Conservation (phyloP, 2,113 vertebrate species). For the Platycercus adscitus region DNA sequence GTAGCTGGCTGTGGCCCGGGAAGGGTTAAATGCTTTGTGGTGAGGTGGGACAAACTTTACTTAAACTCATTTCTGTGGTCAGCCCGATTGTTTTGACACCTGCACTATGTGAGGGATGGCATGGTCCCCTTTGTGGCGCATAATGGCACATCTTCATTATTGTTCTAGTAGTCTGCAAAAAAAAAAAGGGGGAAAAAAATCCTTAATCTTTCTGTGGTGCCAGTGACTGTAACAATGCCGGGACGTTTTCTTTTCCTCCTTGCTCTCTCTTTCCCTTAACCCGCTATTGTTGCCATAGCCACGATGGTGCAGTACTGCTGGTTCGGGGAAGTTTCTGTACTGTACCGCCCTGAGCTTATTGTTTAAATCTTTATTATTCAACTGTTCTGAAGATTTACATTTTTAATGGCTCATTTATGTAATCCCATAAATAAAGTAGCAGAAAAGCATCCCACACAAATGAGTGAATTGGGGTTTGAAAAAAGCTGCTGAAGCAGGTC, state of each 20-base stretch:
- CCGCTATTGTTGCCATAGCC: constrained; percentile 80
- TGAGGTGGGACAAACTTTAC: constrained; percentile 72
- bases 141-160: constrained; percentile 83
- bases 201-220: constrained; percentile 78
- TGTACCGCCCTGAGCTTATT: constrained; percentile 81
- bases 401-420: constrained; percentile 92
- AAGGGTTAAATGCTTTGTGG: constrained; percentile 76
- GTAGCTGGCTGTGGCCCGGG: constrained; percentile 12
- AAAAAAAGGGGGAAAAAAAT: constrained; percentile 49
- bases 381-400: constrained; percentile 89
- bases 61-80: constrained; percentile 58
- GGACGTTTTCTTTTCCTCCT: constrained; percentile 74
- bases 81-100: constrained; percentile 74
- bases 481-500: constrained; percentile 83
- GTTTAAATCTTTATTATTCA: constrained; percentile 85
- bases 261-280: constrained; percentile 61
- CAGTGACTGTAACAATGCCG: constrained; percentile 67
- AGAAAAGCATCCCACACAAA: constrained; percentile 86
- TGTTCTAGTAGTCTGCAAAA: constrained; percentile 71
- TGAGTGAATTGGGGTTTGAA: constrained; percentile 79
- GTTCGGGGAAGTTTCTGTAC: constrained; percentile 73
- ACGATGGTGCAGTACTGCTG: constrained; percentile 64
- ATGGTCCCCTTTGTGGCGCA: constrained; percentile 72
- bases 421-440: constrained; percentile 89
- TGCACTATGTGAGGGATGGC: constrained; percentile 72